These are phyloP conservation scores for Thelaira solivaga DNA, from an alignment of 2,888 invertebrate genomes.

Conservation along the genomic window DNA sequence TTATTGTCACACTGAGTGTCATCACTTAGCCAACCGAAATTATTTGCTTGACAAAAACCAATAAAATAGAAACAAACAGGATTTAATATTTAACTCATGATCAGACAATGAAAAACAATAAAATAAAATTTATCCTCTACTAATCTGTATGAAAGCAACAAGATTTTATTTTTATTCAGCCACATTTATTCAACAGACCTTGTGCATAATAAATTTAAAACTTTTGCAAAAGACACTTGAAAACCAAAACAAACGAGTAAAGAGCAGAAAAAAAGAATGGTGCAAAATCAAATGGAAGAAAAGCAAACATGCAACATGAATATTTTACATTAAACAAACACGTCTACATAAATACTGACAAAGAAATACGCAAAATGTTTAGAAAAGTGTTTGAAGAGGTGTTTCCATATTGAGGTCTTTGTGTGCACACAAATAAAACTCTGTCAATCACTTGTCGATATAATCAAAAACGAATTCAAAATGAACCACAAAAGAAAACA, in stretches of 20 bases:
- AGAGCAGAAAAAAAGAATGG: too few relatives aligned
- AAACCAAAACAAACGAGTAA: too few relatives aligned
- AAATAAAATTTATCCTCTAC: constrained; percentile 41
- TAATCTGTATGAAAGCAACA: constrained; percentile 24
- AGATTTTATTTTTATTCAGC: constrained; percentile 1
- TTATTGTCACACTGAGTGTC: constrained; percentile 25
- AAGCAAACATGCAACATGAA: neutral
- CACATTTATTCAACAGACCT: neutral
- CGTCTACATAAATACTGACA: neutral
- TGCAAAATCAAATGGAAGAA: neutral
- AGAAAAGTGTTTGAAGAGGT: neutral
- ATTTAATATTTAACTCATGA: constrained; percentile 29
- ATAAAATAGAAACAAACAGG: constrained; percentile 31
- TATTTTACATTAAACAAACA: neutral
- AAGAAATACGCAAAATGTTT: neutral
- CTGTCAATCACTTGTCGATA: constrained; percentile 52
- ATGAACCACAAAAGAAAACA: constrained; percentile 5
- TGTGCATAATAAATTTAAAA: constrained; percentile 5
- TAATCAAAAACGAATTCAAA: constrained; percentile 36
- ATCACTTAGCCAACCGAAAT: constrained; percentile 3
- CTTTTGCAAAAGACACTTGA: neutral
- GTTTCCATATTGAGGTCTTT: neutral
- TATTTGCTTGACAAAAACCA: constrained; percentile 16
- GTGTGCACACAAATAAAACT: neutral
- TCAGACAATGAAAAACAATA: constrained; percentile 40